These are phyloP conservation scores for Notarius lentiginosus DNA, from an alignment of 2,113 vertebrate species.

Conservation along the genomic window DNA sequence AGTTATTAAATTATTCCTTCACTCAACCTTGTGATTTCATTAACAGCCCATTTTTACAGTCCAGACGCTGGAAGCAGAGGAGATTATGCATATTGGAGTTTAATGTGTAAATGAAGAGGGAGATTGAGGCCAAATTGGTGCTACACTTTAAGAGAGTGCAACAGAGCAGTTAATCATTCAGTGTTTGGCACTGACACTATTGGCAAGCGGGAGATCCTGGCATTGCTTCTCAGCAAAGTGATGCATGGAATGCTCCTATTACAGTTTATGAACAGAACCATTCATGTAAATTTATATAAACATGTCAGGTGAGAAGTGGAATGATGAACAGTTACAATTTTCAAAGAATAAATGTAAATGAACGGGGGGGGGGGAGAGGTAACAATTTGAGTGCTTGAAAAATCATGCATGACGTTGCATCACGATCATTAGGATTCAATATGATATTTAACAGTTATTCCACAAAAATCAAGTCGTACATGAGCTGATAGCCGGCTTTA, in stretches of 20 bases:
- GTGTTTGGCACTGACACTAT: conserved; percentile 16
- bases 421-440: background rate
- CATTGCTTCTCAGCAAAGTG: conserved; percentile 4
- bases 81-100: conserved; percentile 17
- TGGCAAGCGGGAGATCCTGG: conserved; percentile 10
- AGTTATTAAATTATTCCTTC: background rate
- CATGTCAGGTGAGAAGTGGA: background rate
- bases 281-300: background rate
- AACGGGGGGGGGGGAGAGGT: background rate
- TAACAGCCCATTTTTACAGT: background rate
- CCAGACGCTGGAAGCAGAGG: background rate
- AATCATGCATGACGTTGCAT: background rate
- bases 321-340: background rate
- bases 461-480: no score
- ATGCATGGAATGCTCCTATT: background rate
- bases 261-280: background rate
- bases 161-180: conserved; percentile 20
- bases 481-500: no score
- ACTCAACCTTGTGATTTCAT: background rate
- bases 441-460: no score
- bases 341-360: background rate
- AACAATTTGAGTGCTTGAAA: background rate
- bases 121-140: conserved; percentile 26
- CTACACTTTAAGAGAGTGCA: conserved; percentile 23
- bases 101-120: conserved; percentile 38